Base-by-base conservation (phyloP, 2,888 invertebrate genomes). In the Synanthedon myopaeformis region DNA sequence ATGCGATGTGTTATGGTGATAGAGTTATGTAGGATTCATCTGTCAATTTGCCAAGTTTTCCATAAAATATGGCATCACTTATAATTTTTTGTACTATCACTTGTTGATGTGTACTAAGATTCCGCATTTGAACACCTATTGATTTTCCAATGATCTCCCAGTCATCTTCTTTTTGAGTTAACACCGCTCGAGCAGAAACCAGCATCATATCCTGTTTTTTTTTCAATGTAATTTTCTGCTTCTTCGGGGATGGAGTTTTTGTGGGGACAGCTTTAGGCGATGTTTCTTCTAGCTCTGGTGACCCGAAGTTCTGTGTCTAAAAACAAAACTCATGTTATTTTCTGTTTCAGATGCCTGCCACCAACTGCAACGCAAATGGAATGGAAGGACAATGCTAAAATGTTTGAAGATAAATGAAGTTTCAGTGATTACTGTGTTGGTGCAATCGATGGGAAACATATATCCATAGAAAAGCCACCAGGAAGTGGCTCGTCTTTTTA, bases 31-130 rank as follows among this genome's bases (percentile, higher is more conserved):
- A 41, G n/a, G 54, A 51, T 12, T 13, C 42, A 41, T 54, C 51
- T 51, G 54, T 42, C n/a, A 54, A 51, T 54, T 54, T 50, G 41
- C 51, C 54, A 54, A 54, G 54, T 51, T 54, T 54, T 28, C 51
- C 54, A 50, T 54, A 50, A 51, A 42, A 54, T n/a, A 54, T 13
- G 17, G 51, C 51, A 54, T 54, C 54, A n/a, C 51, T 51, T 51
- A 54, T 54, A 17, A 51, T 45, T 51, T 54, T 54, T 45, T 51
- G 54, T 45, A 51, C 41, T 54, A 54, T 54, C 13, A 54, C 51
- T 14, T 51, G 11, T 51, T 54, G 54, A 13, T 51, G 51, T 48
- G 45, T 50, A 51, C 4, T 14, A 5, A 48, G 5, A 42, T 49
- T 17, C 14, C 17, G n/a, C 13, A 49, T 12, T 49, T 49, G 49